Evolutionary conservation across 2,797 vertebrate genomes (phyloP).

Genomic region (Leptatherina wallacei): DNA sequence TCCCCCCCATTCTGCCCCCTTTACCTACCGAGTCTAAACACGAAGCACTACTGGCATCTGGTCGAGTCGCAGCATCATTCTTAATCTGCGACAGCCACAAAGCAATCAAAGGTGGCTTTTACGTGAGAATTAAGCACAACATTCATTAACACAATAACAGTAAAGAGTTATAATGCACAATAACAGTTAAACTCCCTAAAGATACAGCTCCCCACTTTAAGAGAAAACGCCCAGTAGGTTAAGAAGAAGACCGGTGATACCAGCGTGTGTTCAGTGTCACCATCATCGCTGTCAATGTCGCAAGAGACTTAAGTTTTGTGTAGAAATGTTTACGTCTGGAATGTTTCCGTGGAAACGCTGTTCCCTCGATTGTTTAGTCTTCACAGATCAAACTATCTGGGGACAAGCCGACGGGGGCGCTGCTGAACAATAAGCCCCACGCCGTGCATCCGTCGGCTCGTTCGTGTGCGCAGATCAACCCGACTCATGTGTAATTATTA

Average conservation of each 20-base stretch:
- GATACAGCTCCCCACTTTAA: constrained; percentile 43
- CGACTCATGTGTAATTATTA: constrained; percentile 10
- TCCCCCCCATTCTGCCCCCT: constrained; percentile 8
- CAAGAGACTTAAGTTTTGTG: constrained; percentile 34
- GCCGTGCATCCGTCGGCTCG: constrained; percentile 13
- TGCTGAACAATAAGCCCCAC: constrained; percentile 20
- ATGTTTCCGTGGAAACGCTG: constrained; percentile 54
- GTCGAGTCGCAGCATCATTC: constrained; percentile 16
- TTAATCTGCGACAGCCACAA: constrained; percentile 21
- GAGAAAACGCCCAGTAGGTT: constrained; percentile 40
- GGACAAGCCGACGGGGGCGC: constrained; percentile 3
- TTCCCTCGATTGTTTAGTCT: constrained; percentile 29
- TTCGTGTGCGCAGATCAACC: constrained; percentile 29
- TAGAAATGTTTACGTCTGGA: constrained; percentile 46
- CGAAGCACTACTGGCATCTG: constrained; percentile 52
- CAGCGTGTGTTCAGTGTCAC: constrained; percentile 31
- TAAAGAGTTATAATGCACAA: constrained; percentile 54
- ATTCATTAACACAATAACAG: constrained; percentile 67
- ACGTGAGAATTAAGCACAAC: constrained; percentile 54
- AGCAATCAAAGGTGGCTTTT: constrained; percentile 47
- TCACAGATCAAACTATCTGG: constrained; percentile 19
- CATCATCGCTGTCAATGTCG: constrained; percentile 25
- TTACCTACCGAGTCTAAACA: constrained; percentile 27
- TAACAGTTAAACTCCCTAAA: constrained; percentile 44
- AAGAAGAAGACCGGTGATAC: constrained; percentile 19